Evolutionary conservation across 2,888 invertebrate genomes (phyloP), one percentile per base, ranked within the genome.

Genomic region (Mimachlamys varia): DNA sequence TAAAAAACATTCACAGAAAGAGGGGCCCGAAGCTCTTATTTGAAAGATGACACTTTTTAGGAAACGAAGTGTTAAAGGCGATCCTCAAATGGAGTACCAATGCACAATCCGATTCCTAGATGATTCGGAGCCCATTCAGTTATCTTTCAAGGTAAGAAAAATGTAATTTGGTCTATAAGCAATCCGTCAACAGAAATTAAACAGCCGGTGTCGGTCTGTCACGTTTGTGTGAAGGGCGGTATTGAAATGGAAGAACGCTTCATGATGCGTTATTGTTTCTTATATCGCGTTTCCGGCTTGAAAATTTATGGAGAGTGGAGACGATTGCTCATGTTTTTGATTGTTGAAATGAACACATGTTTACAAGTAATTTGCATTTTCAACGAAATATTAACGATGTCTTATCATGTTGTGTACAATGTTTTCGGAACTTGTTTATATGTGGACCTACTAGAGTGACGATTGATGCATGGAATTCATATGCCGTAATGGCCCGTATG

Each of bases 51-150:
- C 93, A 90, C 95, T 95, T 94, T 95, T 95, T 94, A 95, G 95
- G 91, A 95, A 95, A 94, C 94, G 93, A 92, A 94, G 94, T 91
- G 93, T 93, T 90, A 96, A 96, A 92, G 94, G 94, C 91, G 96
- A 96, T 91, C 94, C 95, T 90, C 95, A 96, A 90, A 95, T 95
- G 93, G 96, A 96, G 91, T 96, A 96, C 92, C 94, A 96, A 91
- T 96, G 96, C 92, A 96, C 95, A 55, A 95, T 96, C 50, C 94
- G 96, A 62, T 96, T 96, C 92, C 93, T 96, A 92, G 96, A 96
- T 92, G 96, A 96, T 93, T 95, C 96, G 22, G 96, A 96, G 88
- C 95, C 96, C 49, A 95, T 96, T 89, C 95, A 95, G 88, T 93
- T 96, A 87, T 94, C 95, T 62, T 96, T 95, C 92, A 96, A 96